Conservation (phyloP, 2,797 vertebrate species). For the Sebastes flavidus region DNA sequence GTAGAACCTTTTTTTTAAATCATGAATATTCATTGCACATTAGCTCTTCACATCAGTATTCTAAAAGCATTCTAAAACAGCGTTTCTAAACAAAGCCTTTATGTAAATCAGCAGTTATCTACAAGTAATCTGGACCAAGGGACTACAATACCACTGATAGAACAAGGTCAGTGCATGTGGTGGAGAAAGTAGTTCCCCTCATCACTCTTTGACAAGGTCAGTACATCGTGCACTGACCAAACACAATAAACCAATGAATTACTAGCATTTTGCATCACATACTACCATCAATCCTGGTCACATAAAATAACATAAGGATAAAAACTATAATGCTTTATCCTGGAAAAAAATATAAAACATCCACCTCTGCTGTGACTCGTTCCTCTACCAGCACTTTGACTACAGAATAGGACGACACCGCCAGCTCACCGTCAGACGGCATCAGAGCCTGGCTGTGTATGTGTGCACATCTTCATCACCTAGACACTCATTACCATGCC, state of each 20-base stretch:
- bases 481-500: slow-evolving; percentile 54
- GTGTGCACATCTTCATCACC: slow-evolving; percentile 60
- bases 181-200: slow-evolving; percentile 42
- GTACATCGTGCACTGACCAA: slow-evolving; percentile 20
- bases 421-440: slow-evolving; percentile 62
- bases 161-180: slow-evolving; percentile 66
- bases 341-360: not conserved
- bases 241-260: slow-evolving; percentile 25
- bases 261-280: slow-evolving; percentile 18
- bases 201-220: slow-evolving; percentile 74
- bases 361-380: slow-evolving; percentile 8
- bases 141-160: slow-evolving; percentile 53
- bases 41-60: slow-evolving; percentile 71
- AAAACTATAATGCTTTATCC: not conserved
- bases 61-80: slow-evolving; percentile 63
- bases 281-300: not conserved
- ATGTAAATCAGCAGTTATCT: slow-evolving; percentile 74
- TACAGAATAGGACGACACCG: slow-evolving; percentile 44
- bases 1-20: slow-evolving; percentile 35
- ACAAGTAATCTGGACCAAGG: slow-evolving; percentile 66
- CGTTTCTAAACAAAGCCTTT: slow-evolving; percentile 67
- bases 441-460: slow-evolving; percentile 45
- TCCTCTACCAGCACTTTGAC: not conserved
- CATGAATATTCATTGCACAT: slow-evolving; percentile 78
- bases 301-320: slow-evolving; percentile 18